Evolutionary conservation across 2,888 invertebrate species (phyloP), one percentile per base, ranked within the genome.

Genomic region (Eupelmus urozonus): DNA sequence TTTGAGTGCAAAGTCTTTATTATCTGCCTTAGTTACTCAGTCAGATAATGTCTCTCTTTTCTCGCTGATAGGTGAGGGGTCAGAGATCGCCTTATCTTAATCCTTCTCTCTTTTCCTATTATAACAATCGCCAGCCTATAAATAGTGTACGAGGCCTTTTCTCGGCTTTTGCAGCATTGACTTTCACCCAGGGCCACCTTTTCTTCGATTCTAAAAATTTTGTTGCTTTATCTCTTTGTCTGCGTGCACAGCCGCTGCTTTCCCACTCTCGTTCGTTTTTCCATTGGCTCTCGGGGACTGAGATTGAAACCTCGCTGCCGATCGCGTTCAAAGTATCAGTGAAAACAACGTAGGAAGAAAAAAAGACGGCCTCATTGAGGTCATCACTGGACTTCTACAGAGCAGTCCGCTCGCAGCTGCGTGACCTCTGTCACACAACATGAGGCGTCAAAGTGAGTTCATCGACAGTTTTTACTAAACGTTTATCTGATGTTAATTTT

Each of bases 331-430:
- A 72, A 71, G 70, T 70, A 76, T 76, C 62, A 66, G 71, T 72
- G 74, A 74, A 74, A 74, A 80, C 74, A 78, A 70, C 71, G 49
- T 78, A 75, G 49, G 71, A 77, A 67, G 51, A 73, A 80, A 78
- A 78, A 74, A 80, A 76, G 62, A 72, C 66, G 49, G 85, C 82
- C 82, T 82, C 78, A 82, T 83, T 85, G 86, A 86, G 87, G 89
- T 89, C 88, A 88, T 88, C 88, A 83, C 84, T 85, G 84, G 86
- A 86, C 85, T 88, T 83, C 81, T 76, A 82, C 85, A 84, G 81
- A 81, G 83, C 86, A 87, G 87, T 88, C 82, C 82, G 83, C 81
- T 86, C 76, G 84, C 83, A 84, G 81, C 83, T 83, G 79, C 62
- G 82, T 84, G 83, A 71, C 84, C 83, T 82, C 82, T 79, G 82